Conservation (phyloP, 2,797 vertebrate genomes). For the Semotilus atromaculatus region DNA sequence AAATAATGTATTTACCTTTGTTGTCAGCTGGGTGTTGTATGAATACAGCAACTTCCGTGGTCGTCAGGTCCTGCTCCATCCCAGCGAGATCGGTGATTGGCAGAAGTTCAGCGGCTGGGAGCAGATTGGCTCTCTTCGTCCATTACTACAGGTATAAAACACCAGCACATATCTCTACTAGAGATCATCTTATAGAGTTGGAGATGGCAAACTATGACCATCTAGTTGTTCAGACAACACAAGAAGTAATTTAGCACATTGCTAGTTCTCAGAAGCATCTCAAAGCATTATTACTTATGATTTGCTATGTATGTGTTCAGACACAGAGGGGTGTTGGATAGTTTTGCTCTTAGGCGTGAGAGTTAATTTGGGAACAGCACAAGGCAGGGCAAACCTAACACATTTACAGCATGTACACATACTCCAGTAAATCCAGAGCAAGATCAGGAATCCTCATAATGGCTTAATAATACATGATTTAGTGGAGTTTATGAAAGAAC, state of each 20-base stretch:
- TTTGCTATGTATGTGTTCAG: not conserved
- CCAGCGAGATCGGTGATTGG: slow-evolving; percentile 82
- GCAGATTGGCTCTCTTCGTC: slow-evolving; percentile 89
- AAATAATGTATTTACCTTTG: not conserved
- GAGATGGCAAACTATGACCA: not conserved
- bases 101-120: slow-evolving; percentile 77
- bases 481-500: not conserved
- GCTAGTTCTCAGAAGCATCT: not conserved
- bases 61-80: slow-evolving; percentile 85
- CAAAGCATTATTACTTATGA: not conserved
- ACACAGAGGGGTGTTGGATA: not conserved
- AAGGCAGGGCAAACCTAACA: slow-evolving; percentile 1
- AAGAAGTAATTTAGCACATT: not conserved
- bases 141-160: slow-evolving; percentile 85
- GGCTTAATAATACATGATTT: not conserved
- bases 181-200: not conserved
- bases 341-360: slow-evolving; percentile 13
- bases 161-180: not conserved
- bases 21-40: slow-evolving; percentile 89
- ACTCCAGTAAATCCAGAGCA: not conserved
- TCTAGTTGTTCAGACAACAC: not conserved
- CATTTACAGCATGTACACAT: not conserved
- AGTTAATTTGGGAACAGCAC: slow-evolving; percentile 24
- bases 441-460: not conserved
- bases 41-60: slow-evolving; percentile 89